Base-by-base conservation (phyloP, 2,113 vertebrate genomes). In the Antidorcas marsupialis region DNA sequence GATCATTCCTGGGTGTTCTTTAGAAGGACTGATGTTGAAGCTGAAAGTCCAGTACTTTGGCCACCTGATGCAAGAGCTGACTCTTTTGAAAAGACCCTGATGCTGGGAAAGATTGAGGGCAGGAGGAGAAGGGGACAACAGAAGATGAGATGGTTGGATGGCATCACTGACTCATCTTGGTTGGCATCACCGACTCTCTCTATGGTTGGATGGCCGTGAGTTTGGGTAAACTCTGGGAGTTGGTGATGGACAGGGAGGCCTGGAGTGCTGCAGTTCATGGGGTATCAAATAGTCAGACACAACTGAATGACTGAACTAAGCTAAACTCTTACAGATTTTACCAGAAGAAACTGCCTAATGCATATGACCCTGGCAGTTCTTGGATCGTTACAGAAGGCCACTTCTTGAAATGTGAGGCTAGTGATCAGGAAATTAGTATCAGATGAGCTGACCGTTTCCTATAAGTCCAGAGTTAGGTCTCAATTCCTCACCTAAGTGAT, bases 201-300 rank as follows among this genome's bases (percentile, higher is more conserved):
- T n/a, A n/a, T n/a, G n/a, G n/a, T n/a, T n/a, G n/a, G n/a, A n/a
- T n/a, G 17, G 17, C 36, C 33, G 21, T 67, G 17, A 67, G 33
- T n/a, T n/a, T 67, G 17, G 2, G 33, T n/a, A n/a, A 67, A 67
- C 7, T 67, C 33, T 0, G 0, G 8, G 17, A 67, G 64, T 1
- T 19, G 16, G 64, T 67, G 17, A 67, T 50, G 47, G 47, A 50
- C 47, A 50, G 47, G 47, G 47, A 50, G 9, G 47, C 47, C 47
- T 50, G 12, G 47, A 11, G 12, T 50, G 47, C 47, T 50, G 47
- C 4, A 2, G 8, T 67, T 67, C 64, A 36, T 36, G 33, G 64
- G 17, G 2, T 36, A 9, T 5, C 64, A 36, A 67, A 36, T 5
- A 67, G 8, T 67, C 17, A 5, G 64, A 67, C 33, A 67, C 0